Conservation (phyloP, 2,797 vertebrate species). For the Eptatretus atami region DNA sequence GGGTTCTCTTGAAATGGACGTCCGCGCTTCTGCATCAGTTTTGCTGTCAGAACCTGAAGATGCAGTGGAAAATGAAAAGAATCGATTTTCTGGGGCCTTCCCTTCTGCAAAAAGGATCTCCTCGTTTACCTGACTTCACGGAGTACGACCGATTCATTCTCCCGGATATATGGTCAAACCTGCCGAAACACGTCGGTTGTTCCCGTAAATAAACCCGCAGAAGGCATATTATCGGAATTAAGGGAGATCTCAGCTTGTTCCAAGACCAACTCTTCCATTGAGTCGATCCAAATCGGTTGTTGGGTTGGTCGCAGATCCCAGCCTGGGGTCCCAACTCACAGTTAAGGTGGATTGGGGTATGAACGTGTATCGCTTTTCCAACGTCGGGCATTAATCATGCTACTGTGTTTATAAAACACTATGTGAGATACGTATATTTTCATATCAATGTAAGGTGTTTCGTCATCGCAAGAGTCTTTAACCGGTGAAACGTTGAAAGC, state of each 20-base stretch:
- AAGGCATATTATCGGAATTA: conserved; percentile 49
- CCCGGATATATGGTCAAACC: conserved; percentile 54
- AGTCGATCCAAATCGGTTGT: conserved; percentile 62
- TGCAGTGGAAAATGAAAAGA: conserved; percentile 7
- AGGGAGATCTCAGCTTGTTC: conserved; percentile 21
- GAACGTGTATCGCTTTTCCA: no score
- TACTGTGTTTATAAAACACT: no score
- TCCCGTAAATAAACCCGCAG: conserved; percentile 61
- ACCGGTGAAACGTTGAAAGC: conserved; percentile 41
- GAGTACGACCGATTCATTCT: conserved; percentile 4
- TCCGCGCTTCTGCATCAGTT: conserved; percentile 85
- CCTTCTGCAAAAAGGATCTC: background rate
- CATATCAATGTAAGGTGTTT: no score
- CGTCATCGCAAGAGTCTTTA: background rate
- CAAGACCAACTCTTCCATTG: conserved; percentile 27
- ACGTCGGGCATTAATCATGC: no score
- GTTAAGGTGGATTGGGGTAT: no score
- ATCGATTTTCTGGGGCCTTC: background rate
- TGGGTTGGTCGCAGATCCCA: conserved; percentile 43
- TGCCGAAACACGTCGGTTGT: conserved; percentile 82
- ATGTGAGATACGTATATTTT: no score
- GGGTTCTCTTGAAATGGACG: conserved; percentile 46
- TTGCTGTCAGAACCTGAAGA: conserved; percentile 65
- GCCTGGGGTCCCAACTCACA: conserved; percentile 16
- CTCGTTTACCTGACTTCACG: background rate